Conservation (phyloP, 2,113 vertebrate genomes). For the Mormyrus iriodes region DNA sequence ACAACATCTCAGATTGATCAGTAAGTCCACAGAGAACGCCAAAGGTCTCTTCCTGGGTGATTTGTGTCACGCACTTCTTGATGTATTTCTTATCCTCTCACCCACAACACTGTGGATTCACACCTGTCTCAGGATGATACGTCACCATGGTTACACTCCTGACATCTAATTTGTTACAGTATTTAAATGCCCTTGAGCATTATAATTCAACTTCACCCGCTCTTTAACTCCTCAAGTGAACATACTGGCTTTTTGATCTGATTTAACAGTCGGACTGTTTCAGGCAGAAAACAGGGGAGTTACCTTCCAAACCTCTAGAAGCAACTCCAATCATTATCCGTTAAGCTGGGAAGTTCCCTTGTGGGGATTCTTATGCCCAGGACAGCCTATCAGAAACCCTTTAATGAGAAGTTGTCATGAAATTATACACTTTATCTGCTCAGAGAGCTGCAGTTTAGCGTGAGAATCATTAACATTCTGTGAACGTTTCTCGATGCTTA, state of each 20-base stretch:
- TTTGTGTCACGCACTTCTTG: not conserved
- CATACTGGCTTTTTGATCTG: not conserved
- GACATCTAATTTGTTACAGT: not conserved
- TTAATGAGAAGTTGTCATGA: slow-evolving; percentile 11
- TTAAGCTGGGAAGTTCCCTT: not conserved
- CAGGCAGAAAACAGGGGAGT: not conserved
- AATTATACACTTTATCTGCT: not conserved
- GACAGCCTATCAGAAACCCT: not conserved
- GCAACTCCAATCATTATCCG: not conserved
- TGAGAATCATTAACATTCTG: not conserved
- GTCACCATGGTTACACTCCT: not conserved
- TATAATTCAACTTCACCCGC: slow-evolving; percentile 6
- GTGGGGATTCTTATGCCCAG: not conserved
- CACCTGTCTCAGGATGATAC: not conserved
- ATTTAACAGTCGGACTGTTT: not conserved
- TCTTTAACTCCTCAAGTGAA: not conserved
- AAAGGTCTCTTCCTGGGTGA: not conserved
- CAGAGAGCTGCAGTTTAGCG: not conserved
- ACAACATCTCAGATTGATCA: not conserved
- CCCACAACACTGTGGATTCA: not conserved
- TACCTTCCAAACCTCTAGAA: not conserved
- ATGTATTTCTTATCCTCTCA: not conserved
- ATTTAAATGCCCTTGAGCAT: not conserved
- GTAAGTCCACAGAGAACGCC: not conserved
- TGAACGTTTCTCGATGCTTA: not conserved